Evolutionary conservation across 1,140 invertebrate genomes (phyloP), one percentile per base, ranked within the genome.

Genomic region (Babylonia areolata): DNA sequence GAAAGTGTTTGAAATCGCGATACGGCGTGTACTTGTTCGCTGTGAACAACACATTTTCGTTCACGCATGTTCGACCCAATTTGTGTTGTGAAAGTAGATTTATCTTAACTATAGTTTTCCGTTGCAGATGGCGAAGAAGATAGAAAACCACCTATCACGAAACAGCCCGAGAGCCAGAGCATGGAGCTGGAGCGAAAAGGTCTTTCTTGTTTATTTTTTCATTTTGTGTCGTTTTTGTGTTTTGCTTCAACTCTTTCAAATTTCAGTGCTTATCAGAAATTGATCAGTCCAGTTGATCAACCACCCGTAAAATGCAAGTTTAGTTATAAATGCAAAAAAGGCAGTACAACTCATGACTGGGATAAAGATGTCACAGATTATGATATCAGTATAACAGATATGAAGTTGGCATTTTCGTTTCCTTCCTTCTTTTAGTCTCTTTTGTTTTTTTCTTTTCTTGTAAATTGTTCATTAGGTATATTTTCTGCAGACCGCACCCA

Each of bases 31-130:
- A 28, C 58, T 23, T 64, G 15, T 64, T 64, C 12, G 28, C 15
- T 20, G 20, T 23, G 58, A 64, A 64, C 17, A 11, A 64, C 58
- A 23, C 58, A 23, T 23, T 64, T n/a, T 64, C 58, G 58, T 64
- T 64, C 28, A 64, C 58, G 28, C 58, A 64, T 64, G 58, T 64
- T 64, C 58, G 28, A 64, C 28, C 28, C 58, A 64, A 17, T 51
- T 64, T 64, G 58, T 64, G 58, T 64, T 64, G 58, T n/a, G 58
- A 64, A 64, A 64, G 58, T 64, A 64, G 23, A 64, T 23, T 64
- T 23, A 64, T 64, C 15, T 64, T 12, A 5, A 5, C 28, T 64
- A 23, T 64, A 23, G 58, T 64, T 64, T n/a, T n/a, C n/a, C n/a
- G n/a, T n/a, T 11, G 28, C 58, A 64, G 58, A 64, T 64, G 58